These are phyloP conservation scores for Tokudaia tokunoshimensis DNA, from an alignment of 2,797 vertebrate genomes.

Conservation along the genomic window DNA sequence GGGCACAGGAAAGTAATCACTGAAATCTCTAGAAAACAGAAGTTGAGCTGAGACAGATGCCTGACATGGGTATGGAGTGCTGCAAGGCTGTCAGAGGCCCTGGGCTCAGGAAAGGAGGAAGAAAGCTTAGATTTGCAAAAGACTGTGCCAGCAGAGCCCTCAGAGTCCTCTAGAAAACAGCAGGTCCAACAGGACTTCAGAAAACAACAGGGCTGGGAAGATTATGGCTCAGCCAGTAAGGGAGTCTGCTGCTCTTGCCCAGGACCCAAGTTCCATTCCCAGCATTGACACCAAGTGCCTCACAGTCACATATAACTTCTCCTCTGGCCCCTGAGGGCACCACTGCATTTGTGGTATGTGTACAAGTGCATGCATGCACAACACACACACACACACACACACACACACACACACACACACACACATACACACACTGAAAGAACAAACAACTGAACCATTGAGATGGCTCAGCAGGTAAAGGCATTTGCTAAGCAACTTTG, in stretches of 20 bases:
- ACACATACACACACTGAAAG: not conserved
- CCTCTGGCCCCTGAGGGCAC: not conserved
- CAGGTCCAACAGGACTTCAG: not conserved
- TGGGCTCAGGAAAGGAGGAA: not conserved
- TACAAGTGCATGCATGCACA: not conserved
- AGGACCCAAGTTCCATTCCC: not conserved
- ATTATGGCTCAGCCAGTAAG: not conserved
- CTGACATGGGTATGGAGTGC: not conserved
- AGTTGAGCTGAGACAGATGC: not conserved
- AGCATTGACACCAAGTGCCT: not conserved
- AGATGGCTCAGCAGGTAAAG: not conserved
- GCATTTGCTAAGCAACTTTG: not conserved
- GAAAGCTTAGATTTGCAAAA: not conserved
- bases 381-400: not conserved
- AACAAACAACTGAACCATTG: not conserved
- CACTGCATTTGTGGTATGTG: not conserved
- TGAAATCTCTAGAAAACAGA: not conserved
- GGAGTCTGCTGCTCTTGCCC: not conserved
- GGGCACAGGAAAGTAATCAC: not conserved
- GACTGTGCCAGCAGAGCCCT: not conserved
- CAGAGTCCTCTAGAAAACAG: not conserved
- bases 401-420: not conserved
- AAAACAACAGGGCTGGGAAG: not conserved
- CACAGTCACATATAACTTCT: not conserved
- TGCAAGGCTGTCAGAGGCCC: not conserved